Evolutionary conservation across 2,113 vertebrate species (phyloP).

Genomic region (Microtus pennsylvanicus): DNA sequence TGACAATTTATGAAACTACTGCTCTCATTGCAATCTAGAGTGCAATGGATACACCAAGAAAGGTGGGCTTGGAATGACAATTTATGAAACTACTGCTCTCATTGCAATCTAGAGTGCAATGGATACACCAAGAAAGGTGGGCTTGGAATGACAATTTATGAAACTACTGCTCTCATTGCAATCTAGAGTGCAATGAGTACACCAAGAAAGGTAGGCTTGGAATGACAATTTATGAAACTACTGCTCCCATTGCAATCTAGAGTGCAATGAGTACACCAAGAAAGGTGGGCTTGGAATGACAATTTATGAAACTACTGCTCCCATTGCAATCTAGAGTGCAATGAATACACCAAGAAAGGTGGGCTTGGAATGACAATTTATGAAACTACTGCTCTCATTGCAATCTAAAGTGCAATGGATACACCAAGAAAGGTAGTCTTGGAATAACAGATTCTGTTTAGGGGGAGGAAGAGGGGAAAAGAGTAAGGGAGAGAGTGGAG

Average conservation of each 20-base stretch:
- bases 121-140: no score
- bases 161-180: constrained; percentile 34
- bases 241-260: background rate
- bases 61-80: no score
- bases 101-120: background rate
- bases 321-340: background rate
- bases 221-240: constrained; percentile 61
- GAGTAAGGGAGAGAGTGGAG: background rate
- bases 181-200: constrained; percentile 9
- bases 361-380: no score
- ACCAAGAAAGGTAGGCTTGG: no score
- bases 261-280: background rate
- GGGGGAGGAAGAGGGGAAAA: background rate
- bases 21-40: background rate
- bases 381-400: constrained; percentile 35
- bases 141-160: no score
- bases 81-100: constrained; percentile 52
- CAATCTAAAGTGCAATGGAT: constrained; percentile 11
- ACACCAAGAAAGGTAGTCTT: background rate
- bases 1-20: constrained; percentile 59
- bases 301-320: constrained; percentile 52
- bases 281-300: no score
- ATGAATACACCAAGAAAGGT: constrained; percentile 37
- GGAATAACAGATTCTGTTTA: background rate
- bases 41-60: background rate